Evolutionary conservation across 2,797 vertebrate species (phyloP), one percentile per base, ranked within the genome.

Genomic region (Phataginus tetradactyla): DNA sequence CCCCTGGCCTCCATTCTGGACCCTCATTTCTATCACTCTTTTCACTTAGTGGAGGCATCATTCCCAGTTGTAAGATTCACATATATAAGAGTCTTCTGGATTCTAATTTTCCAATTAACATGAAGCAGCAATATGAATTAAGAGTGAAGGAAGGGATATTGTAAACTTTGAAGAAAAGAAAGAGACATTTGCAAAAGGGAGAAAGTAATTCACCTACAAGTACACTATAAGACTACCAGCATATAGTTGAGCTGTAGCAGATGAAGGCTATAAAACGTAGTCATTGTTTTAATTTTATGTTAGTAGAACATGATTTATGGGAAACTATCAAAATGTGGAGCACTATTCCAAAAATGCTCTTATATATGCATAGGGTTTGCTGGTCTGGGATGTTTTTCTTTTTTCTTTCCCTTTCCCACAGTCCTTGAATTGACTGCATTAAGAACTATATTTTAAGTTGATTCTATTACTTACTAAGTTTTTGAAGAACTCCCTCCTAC

Each of bases 31-130:
- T 75, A 63, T 57, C 29, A 34, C n/a, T 61, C 5, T 88, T 27
- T 90, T 91, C 39, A 74, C 34, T 11, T 45, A 45, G 9, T 45
- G 45, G 45, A 45, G 34, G 15, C 21, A 18, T 39, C n/a, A 10
- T 32, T 68, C 37, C 74, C 17, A 7, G 55, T 1, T 25, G 4
- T 78, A 77, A 91, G 55, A 78, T 29, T 61, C 39, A 89, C 55
- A 63, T 3, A 32, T 55, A 42, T 57, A 75, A 64, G 13, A 17
- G 11, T 37, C 72, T 78, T 85, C 68, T 37, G 13, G 8, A 83
- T 87, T 89, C 42, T 51, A 83, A 66, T 91, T 95, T 85, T 80
- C 11, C 74, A 72, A 53, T 32, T 72, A 92, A 79, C 64, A 84
- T 53, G 18, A 96, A 93, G 7, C 49, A 42, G 8, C 18, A 21